Base-by-base conservation (phyloP, 2,797 vertebrate species). In the Pseudochaenichthys georgianus region DNA sequence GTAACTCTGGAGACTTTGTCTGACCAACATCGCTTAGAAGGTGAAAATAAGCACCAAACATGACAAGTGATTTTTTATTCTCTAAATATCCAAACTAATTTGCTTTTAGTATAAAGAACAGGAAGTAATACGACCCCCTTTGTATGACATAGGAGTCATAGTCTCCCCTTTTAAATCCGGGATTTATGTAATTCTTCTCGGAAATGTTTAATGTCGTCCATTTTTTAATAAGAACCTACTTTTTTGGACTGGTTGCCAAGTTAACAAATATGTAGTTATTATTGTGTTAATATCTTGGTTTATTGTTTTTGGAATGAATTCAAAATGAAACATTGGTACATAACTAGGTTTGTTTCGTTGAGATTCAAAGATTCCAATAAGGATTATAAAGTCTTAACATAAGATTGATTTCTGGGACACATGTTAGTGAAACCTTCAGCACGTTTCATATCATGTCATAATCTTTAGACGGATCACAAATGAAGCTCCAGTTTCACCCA, bases 51-150 rank as follows among this genome's bases (percentile, higher is more conserved):
- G 31, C 2, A 55, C 4, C 9, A 17, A 41, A 43, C 3, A 21
- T 23, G 15, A 31, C 9, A 48, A n/a, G 15, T 8, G 3, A 3
- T 41, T 13, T 55, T 41, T 41, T 13, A 55, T 43, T 55, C 7
- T 4, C 4, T 7, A 57, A 47, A 60, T 60, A 7, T 52, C 7
- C 23, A 3, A 17, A 42, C 8, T 2, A 38, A 7, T 58, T 62
- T 17, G 34, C n/a, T 58, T 2, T 13, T 52, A 28, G 41, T 58
- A 8, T 1, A 65, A 53, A 7, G 47, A 73, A 64, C 16, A 42
- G 43, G 57, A 80, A 23, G 70, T 41, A 83, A 89, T 68, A 52
- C 53, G 70, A 87, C 42, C 55, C 75, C 47, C 69, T 75, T 80
- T 82, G 55, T 83, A 15, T 50, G 31, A 73, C 13, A 75, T 1